phyloP scores from a whole-genome alignment of 1,140 invertebrate genomes.

The Drosophila obscura region DNA sequence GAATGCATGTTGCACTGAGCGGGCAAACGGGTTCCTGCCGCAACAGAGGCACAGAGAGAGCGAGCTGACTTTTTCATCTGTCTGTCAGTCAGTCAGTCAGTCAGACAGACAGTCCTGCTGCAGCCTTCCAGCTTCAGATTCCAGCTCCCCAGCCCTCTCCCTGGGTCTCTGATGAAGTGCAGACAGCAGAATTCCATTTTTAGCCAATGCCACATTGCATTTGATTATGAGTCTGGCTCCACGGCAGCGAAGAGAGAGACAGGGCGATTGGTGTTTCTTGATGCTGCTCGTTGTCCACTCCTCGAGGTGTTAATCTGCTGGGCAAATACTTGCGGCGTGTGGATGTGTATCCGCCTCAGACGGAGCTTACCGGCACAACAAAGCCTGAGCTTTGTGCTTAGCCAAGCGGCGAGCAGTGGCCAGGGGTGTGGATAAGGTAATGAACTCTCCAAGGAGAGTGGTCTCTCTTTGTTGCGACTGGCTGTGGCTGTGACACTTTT shows the following conservation, averaged over 20 bases:
- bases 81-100: conserved; percentile 35
- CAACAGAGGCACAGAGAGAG: conserved; percentile 8
- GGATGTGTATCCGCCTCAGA: too few species aligned
- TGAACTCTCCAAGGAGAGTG: not conserved
- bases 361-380: conserved; percentile 10
- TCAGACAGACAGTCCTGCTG: conserved; percentile 28
- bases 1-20: conserved; percentile 73
- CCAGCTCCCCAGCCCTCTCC: conserved; percentile 8
- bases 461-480: not conserved
- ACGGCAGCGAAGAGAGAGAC: conserved; percentile 8
- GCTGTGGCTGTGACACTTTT: too few species aligned
- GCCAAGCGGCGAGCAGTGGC: too few species aligned
- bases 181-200: conserved; percentile 79
- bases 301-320: conserved; percentile 71
- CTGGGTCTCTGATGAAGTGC: conserved; percentile 68
- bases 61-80: conserved; percentile 62
- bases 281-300: conserved; percentile 33
- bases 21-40: conserved; percentile 49
- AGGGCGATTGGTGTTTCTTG: conserved; percentile 12
- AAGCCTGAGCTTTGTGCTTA: conserved; percentile 29
- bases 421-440: not conserved
- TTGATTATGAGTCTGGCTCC: conserved; percentile 62
- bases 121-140: conserved; percentile 19
- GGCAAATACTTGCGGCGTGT: conserved; percentile 46
- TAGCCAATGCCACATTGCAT: conserved; percentile 77